A percentile compares a stretch with the other conserved stretches of the same genome.
phyloP scores from a whole-genome alignment of 2,113 vertebrate genomes.

The Corydoras sp. region DNA sequence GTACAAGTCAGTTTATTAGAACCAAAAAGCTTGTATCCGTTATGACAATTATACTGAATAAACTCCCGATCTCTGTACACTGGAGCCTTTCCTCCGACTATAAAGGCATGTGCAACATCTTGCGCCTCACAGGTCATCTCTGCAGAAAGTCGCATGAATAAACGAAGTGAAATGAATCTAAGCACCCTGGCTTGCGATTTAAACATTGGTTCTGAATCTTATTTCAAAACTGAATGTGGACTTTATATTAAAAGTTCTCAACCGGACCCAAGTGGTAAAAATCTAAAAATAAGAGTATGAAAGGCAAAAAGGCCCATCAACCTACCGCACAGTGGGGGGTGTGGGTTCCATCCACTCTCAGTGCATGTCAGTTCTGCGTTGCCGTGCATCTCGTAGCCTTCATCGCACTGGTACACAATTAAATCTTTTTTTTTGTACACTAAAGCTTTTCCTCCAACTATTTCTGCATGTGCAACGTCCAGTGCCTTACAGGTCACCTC shows the following conservation, averaged over 20 bases:
- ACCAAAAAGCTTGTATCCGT: slow-evolving; percentile 20
- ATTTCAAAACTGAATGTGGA: no score
- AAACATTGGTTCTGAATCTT: no score
- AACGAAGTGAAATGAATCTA: no score
- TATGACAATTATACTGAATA: neutral
- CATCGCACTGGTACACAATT: neutral
- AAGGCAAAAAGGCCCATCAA: neutral
- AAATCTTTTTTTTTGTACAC: neutral
- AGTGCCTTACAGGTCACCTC: neutral
- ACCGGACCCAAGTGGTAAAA: no score
- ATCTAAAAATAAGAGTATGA: no score
- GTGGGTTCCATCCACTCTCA: neutral
- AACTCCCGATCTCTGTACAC: neutral
- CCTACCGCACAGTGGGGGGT: neutral
- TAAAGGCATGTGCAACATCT: neutral
- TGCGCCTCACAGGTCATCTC: neutral
- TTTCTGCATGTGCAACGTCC: neutral
- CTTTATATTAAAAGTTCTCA: no score
- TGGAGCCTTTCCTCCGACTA: neutral
- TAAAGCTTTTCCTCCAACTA: neutral
- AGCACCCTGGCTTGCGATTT: no score
- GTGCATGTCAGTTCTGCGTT: neutral
- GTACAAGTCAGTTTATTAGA: neutral
- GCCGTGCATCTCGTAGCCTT: neutral
- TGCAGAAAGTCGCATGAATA: neutral